Evolutionary conservation across 2,888 invertebrate genomes (phyloP).

Genomic region (Archips crataeganus): DNA sequence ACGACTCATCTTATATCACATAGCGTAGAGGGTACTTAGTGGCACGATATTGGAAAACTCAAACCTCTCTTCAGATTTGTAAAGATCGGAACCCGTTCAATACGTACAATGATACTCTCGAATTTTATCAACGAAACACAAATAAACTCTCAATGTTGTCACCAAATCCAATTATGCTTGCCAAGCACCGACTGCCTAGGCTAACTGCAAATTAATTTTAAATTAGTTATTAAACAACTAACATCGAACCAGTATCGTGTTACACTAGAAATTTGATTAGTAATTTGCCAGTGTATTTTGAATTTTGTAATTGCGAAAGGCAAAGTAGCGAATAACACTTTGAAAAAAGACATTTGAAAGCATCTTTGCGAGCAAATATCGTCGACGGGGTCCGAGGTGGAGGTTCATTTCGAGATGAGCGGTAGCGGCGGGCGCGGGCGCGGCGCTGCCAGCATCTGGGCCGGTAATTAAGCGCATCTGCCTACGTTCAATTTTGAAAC

Average conservation of each 20-base stretch:
- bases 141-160: slow-evolving; percentile 30
- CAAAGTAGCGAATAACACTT: slow-evolving; percentile 58
- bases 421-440: slow-evolving; percentile 52
- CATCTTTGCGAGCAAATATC: slow-evolving; percentile 71
- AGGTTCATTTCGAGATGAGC: slow-evolving; percentile 80
- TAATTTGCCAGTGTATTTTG: slow-evolving; percentile 64
- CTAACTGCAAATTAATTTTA: slow-evolving; percentile 42
- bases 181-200: not conserved
- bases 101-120: slow-evolving; percentile 50
- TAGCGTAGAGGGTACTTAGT: slow-evolving; percentile 70
- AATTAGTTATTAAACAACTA: slow-evolving; percentile 37
- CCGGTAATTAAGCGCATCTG: slow-evolving; percentile 85
- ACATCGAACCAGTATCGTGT: slow-evolving; percentile 42
- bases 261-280: slow-evolving; percentile 56
- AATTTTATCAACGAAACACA: slow-evolving; percentile 39
- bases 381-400: slow-evolving; percentile 64
- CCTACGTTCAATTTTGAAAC: slow-evolving; percentile 85
- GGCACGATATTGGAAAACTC: slow-evolving; percentile 76
- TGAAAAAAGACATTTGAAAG: slow-evolving; percentile 69
- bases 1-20: slow-evolving; percentile 71
- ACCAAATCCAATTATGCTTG: slow-evolving; percentile 26
- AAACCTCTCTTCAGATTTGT: slow-evolving; percentile 55
- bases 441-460: slow-evolving; percentile 77
- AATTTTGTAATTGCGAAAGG: slow-evolving; percentile 62
- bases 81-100: slow-evolving; percentile 46